Evolutionary conservation across 2,797 vertebrate species (phyloP), one percentile per base, ranked within the genome.

Genomic region (Hyperoplus lanceolatus): DNA sequence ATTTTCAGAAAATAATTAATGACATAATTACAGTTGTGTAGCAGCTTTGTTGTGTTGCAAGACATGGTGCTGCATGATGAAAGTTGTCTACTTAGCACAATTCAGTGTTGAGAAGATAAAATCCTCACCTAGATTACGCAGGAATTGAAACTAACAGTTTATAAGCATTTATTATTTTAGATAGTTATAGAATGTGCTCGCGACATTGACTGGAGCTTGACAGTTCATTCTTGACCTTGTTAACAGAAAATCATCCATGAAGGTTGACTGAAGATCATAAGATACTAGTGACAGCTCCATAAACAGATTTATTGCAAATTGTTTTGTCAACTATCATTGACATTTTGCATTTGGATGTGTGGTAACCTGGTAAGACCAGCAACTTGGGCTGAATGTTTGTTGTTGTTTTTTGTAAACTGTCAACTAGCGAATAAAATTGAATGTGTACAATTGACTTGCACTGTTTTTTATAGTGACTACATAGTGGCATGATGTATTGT

Each of bases 341-440:
- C 18, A 8, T 65, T 29, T 64, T 51, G 1, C 1, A 12, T 70
- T 69, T 68, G 2, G 16, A 18, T 41, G 39, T 60, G 56, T 70
- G 18, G 10, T 8, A 56, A 49, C 36, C 18, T 50, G 13, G 5
- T 39, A 41, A 29, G 9, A 71, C 13, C 9, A 70, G 4, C 9
- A 41, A 16, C 29, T 41, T 66, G 15, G 61, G 13, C 5, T 45
- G 18, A 50, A 65, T 69, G 45, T 48, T 6, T 62, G 6, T 55
- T 61, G 63, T 62, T 39, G 18, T 0, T 18, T 50, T 67, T 70
- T 49, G 54, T 6, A 58, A 60, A 63, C 12, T 53, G 5, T 63
- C 2, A 67, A 65, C 15, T 46, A 29, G 8, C 48, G 77, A 85
- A 87, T 85, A 78, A 88, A 86, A 77, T 41, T 0, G 0, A 0